Evolutionary conservation across 2,113 vertebrate species (phyloP).

Genomic region (Microtus oregoni): DNA sequence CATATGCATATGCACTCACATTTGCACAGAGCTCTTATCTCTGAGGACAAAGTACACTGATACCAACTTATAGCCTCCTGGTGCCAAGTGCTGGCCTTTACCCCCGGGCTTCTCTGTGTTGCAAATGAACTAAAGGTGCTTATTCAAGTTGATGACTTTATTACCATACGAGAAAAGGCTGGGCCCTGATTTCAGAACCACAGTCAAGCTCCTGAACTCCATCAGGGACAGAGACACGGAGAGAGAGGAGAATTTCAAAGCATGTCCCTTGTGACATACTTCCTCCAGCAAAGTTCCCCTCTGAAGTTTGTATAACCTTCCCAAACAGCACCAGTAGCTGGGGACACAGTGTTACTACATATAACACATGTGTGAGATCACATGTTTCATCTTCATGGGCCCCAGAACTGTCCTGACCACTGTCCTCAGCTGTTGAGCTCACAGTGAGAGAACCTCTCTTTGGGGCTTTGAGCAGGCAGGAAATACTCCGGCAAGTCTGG

Average conservation of each 20-base stretch:
- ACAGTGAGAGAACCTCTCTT: neutral
- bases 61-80: neutral
- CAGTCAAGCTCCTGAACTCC: neutral
- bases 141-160: neutral
- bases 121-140: accelerated
- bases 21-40: neutral
- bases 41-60: neutral
- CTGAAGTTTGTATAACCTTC: neutral
- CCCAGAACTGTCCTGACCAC: neutral
- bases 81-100: neutral
- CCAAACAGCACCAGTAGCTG: neutral
- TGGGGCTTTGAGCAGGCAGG: neutral
- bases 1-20: too few relatives aligned
- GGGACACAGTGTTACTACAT: neutral
- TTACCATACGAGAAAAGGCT: neutral
- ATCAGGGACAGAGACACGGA: neutral
- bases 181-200: neutral
- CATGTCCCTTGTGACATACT: neutral
- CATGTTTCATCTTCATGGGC: neutral
- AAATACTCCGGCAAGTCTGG: too few relatives aligned
- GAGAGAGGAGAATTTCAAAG: neutral
- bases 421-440: neutral
- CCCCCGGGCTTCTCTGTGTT: accelerated
- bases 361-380: neutral
- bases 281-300: neutral